Evolutionary conservation across 2,888 invertebrate genomes (phyloP), one percentile per base, ranked within the genome.

Genomic region (Drosophila multiciliata): DNA sequence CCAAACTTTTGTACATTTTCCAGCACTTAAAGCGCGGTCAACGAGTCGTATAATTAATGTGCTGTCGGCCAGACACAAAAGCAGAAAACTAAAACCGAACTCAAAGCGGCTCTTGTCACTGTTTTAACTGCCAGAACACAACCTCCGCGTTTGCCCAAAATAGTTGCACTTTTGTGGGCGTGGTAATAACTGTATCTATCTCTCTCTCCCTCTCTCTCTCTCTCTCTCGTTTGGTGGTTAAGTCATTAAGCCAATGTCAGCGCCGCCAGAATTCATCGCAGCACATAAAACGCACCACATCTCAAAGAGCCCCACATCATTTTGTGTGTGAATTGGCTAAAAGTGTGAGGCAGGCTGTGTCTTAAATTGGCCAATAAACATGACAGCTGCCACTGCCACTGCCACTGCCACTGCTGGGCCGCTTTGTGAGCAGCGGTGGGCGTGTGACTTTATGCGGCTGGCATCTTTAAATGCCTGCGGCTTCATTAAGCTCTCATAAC

Each of bases 41-140:
- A 90, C 88, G 88, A 88, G 85, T 80, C 85, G 90, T 85, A 85
- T 85, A 90, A 85, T 85, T 90, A 85, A 89, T 86, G 88, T 75
- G 69, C 74, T 73, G 73, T 55, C 77, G 61, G 68, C 58, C 68
- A 69, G 59, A 35, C 52, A 58, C 65, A 60, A 59, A 32, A 36
- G 68, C 76, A 55, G 32, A 66, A 76, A 87, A 77, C 83, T 77
- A 74, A 73, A 82, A 79, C 74, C 88, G 79, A 85, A 87, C 90
- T 82, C 86, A 89, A 87, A 78, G 80, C 73, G 64, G 57, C 77
- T 81, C 75, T 81, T 82, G 81, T 71, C 84, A 81, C 76, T 60
- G 64, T 67, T 84, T 75, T 66, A 68, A 72, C 68, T 69, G 78
- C 73, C 20, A 32, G 57, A 38, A 20, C 20, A 36, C 42, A 66